Conservation (phyloP, 2,113 vertebrate genomes). For the Acanthochromis polyacanthus region DNA sequence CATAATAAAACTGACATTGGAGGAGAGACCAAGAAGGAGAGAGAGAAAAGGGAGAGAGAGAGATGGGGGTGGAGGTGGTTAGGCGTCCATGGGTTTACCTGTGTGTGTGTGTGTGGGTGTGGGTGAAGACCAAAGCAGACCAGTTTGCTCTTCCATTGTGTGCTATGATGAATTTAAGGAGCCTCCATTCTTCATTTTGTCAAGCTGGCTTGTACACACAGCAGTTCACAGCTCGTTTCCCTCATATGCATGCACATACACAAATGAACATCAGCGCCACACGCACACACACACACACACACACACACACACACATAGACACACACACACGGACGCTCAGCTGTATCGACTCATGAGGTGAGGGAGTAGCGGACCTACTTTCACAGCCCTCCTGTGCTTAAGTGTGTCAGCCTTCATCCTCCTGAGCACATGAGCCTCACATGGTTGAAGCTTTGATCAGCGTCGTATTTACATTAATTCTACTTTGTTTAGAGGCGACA, state of each 20-base stretch:
- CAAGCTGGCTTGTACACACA: slow-evolving; percentile 57
- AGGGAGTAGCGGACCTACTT: slow-evolving; percentile 70
- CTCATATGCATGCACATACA: slow-evolving; percentile 33
- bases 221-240: slow-evolving; percentile 44
- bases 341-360: slow-evolving; percentile 42
- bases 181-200: slow-evolving; percentile 78
- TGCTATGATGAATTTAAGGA: slow-evolving; percentile 66
- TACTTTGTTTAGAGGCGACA: slow-evolving; percentile 4
- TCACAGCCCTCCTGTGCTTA: slow-evolving; percentile 59
- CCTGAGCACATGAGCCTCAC: slow-evolving; percentile 28
- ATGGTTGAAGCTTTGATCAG: slow-evolving; percentile 3
- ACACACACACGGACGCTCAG: slow-evolving; percentile 18
- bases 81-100: slow-evolving; percentile 44
- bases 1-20: slow-evolving; percentile 89
- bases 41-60: slow-evolving; percentile 16
- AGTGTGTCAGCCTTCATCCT: slow-evolving; percentile 65
- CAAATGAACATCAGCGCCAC: slow-evolving; percentile 40
- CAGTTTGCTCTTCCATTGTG: slow-evolving; percentile 59
- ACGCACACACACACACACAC: background rate
- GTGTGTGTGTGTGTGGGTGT: slow-evolving; percentile 25
- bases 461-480: background rate
- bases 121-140: slow-evolving; percentile 41
- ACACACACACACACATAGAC: slow-evolving; percentile 24
- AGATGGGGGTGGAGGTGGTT: slow-evolving; percentile 28
- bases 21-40: slow-evolving; percentile 75